Conservation (phyloP, 2,797 vertebrate species). For the Typhlichthys subterraneus region DNA sequence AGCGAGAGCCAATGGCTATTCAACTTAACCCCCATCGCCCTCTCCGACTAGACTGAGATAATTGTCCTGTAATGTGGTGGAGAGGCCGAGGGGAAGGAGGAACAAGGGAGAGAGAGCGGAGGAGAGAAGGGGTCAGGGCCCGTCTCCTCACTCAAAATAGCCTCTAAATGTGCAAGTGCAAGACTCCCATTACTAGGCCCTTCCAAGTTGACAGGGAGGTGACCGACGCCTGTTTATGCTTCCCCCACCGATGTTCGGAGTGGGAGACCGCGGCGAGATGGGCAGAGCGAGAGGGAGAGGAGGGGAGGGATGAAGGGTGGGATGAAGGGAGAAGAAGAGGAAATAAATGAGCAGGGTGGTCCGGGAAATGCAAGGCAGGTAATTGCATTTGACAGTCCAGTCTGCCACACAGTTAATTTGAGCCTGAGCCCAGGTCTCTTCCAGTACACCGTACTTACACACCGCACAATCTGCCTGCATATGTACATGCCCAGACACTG, state of each 20-base stretch:
- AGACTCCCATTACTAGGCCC: slow-evolving; percentile 72
- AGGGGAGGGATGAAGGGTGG: slow-evolving; percentile 48
- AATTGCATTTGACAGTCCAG: slow-evolving; percentile 89
- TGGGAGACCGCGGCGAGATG: slow-evolving; percentile 38
- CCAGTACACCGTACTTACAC: slow-evolving; percentile 84
- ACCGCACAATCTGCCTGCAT: slow-evolving; percentile 76
- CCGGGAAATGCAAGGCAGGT: slow-evolving; percentile 86
- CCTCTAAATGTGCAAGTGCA: slow-evolving; percentile 66
- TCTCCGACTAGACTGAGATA: slow-evolving; percentile 60
- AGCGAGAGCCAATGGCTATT: slow-evolving; percentile 61
- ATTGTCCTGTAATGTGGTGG: slow-evolving; percentile 68
- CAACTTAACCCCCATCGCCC: slow-evolving; percentile 57
- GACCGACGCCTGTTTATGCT: slow-evolving; percentile 72
- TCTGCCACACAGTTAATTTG: slow-evolving; percentile 93
- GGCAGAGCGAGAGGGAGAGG: neutral
- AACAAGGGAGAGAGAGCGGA: slow-evolving; percentile 35
- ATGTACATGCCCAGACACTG: slow-evolving; percentile 61
- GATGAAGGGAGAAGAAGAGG: slow-evolving; percentile 55
- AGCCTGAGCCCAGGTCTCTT: slow-evolving; percentile 88
- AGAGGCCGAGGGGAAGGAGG: slow-evolving; percentile 51
- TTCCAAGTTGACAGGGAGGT: slow-evolving; percentile 66
- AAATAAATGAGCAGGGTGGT: slow-evolving; percentile 73
- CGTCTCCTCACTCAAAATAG: slow-evolving; percentile 64
- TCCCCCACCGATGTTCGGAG: slow-evolving; percentile 64
- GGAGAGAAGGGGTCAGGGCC: slow-evolving; percentile 42